Evolutionary conservation across 1,140 invertebrate genomes (phyloP).

Genomic region (Belonocnema kinseyi): DNA sequence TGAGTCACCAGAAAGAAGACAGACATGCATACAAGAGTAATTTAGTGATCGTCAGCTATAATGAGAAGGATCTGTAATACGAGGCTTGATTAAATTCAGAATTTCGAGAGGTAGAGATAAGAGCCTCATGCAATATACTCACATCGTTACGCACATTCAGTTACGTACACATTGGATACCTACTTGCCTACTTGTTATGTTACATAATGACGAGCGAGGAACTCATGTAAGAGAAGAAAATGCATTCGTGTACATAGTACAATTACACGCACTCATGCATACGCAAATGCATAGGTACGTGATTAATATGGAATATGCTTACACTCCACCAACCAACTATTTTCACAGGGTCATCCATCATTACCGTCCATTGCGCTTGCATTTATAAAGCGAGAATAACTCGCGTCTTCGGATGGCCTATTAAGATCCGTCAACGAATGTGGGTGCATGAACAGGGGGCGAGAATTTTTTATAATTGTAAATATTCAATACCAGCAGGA

Average conservation of each 20-base stretch:
- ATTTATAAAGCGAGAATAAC: background rate
- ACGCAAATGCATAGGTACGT: background rate
- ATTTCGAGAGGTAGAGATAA: background rate
- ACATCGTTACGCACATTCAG: background rate
- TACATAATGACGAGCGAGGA: background rate
- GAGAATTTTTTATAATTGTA: too few species aligned
- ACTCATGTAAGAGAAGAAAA: background rate
- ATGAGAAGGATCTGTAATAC: background rate
- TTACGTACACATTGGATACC: background rate
- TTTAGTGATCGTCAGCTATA: background rate
- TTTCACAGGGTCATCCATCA: background rate
- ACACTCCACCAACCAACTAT: background rate
- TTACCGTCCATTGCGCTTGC: background rate
- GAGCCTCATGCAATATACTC: background rate
- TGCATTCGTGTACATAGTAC: background rate
- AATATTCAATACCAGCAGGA: too few species aligned
- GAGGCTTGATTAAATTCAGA: background rate
- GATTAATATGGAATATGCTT: background rate
- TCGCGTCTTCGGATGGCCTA: background rate
- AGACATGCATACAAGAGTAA: background rate
- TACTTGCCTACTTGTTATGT: background rate
- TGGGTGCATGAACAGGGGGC: too few species aligned
- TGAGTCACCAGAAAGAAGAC: background rate
- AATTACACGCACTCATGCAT: background rate
- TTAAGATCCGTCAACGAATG: slow-evolving; percentile 13